Percentiles rank a stretch among this genome's conserved stretches.
These are phyloP conservation scores for Pelochelys cantorii DNA, from an alignment of 2,797 vertebrate genomes.

Conservation along the genomic window DNA sequence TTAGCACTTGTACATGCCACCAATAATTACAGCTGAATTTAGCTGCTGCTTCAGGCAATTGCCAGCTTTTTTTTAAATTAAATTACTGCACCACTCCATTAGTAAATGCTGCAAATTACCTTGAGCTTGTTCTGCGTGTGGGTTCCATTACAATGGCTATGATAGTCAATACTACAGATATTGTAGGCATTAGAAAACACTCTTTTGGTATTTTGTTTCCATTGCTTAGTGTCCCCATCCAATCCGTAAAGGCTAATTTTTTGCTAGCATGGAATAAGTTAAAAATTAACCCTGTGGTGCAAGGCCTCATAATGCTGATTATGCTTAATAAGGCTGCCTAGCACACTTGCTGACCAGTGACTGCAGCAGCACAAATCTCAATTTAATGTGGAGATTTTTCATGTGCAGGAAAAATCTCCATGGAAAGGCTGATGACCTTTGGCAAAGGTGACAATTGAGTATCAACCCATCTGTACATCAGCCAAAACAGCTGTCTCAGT, in stretches of 20 bases:
- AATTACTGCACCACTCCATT: neutral
- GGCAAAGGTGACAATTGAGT: slow-evolving; percentile 40
- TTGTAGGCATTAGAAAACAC: neutral
- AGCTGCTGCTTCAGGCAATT: neutral
- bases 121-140: neutral
- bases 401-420: slow-evolving; percentile 58
- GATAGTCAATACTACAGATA: neutral
- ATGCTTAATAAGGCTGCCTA: slow-evolving; percentile 65
- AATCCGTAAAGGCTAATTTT: slow-evolving; percentile 27
- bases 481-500: slow-evolving; percentile 9
- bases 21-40: neutral
- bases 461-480: slow-evolving; percentile 48
- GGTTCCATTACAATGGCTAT: neutral
- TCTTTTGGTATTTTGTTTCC: neutral
- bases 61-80: neutral
- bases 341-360: slow-evolving; percentile 64
- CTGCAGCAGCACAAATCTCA: slow-evolving; percentile 49
- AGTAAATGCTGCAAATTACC: neutral
- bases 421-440: slow-evolving; percentile 36
- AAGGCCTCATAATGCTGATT: slow-evolving; percentile 36
- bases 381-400: slow-evolving; percentile 48
- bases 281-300: slow-evolving; percentile 27
- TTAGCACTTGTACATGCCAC: neutral
- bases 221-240: fast-evolving
- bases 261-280: slow-evolving; percentile 39